A percentile compares a stretch with the other conserved stretches of the same genome.
Evolutionary conservation across 2,888 invertebrate genomes (phyloP).

Genomic region (Marronus borbonicus): DNA sequence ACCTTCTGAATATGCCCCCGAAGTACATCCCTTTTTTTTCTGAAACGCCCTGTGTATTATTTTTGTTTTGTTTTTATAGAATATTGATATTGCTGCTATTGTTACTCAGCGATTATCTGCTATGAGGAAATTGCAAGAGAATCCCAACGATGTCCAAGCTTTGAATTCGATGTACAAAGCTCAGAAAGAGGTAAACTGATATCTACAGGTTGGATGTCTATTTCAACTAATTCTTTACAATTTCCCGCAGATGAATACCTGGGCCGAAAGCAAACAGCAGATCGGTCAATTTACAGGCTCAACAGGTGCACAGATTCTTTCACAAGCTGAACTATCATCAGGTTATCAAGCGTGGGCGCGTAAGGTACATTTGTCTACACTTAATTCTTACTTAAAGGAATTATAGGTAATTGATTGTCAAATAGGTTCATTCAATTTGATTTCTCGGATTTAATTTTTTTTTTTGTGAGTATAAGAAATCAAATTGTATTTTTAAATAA

Average conservation of each 20-base stretch:
- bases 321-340: constrained; percentile 87
- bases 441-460: no score
- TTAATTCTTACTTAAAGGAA: not conserved
- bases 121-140: constrained; percentile 86
- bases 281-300: constrained; percentile 94
- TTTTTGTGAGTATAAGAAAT: no score
- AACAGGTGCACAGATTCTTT: constrained; percentile 89
- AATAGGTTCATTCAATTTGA: no score
- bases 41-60: no score
- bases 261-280: constrained; percentile 85
- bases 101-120: constrained; percentile 90
- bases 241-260: constrained; percentile 76
- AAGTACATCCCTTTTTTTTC: no score
- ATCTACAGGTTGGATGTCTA: no score
- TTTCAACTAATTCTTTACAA: no score
- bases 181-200: constrained; percentile 77
- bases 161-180: constrained; percentile 81
- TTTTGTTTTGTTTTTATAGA: constrained; percentile 60
- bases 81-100: constrained; percentile 85
- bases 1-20: no score
- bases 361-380: constrained; percentile 75
- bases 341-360: constrained; percentile 96
- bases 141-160: constrained; percentile 84
- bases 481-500: no score
- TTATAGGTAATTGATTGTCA: no score